Evolutionary conservation across 2,797 vertebrate species (phyloP), one percentile per base, ranked within the genome.

Genomic region (Spondyliosoma cantharus): DNA sequence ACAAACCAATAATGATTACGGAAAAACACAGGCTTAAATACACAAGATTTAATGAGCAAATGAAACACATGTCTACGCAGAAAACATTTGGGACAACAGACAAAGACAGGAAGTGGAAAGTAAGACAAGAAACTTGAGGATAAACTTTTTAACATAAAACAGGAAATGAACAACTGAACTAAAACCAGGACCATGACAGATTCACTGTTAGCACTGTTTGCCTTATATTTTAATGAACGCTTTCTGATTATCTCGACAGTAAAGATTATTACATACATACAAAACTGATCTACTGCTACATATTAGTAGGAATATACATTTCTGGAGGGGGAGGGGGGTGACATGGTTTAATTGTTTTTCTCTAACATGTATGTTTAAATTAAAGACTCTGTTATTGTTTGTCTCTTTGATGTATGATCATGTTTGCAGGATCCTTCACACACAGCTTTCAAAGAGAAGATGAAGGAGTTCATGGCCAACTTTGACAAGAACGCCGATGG

Each of bases 391-490:
- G 5, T 79, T 64, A 74, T 72, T 42, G 5, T 5, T 22, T 27
- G 2, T 69, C 42, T 65, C 61, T 83, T 53, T 80, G 25, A 64
- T 43, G 0, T 67, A 15, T 66, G 64, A 46, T 77, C 82, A 45
- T 62, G 59, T 17, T 60, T 80, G 22, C 93, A 96, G 96, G 95
- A 96, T 72, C 91, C 95, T 5, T 93, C 95, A 83, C 95, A 93
- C 0, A 93, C 92, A 73, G 93, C 90, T 6, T 94, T 98, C 82
- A 96, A 93, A 53, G 97, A 97, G 80, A 97, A 97, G 94, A 95
- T 98, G 96, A 97, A 95, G 85, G 96, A 97, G 70, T 97, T 98
- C 88, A 98, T 98, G 97, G 91, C 93, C 86, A 97, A 95, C 81
- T 96, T 98, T 0, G 97, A 99, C 92, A 96, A 97, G 90, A 98